Evolutionary conservation across 2,113 vertebrate species (phyloP).

Genomic region (Ascaphus truei): DNA sequence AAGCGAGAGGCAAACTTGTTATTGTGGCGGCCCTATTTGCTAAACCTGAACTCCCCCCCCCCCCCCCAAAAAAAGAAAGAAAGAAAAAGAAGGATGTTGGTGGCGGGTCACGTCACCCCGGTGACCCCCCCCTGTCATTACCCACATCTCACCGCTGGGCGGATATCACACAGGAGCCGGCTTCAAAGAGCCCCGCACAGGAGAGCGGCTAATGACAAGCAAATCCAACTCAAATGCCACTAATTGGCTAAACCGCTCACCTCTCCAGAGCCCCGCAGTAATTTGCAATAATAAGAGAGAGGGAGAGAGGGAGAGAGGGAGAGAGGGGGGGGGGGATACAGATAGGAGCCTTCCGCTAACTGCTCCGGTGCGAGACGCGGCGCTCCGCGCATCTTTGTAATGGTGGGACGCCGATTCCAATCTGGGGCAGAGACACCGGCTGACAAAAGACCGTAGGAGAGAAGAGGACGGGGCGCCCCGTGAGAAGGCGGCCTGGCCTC

Average conservation of each 20-base stretch:
- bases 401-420: constrained; percentile 70
- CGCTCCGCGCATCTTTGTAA: constrained; percentile 74
- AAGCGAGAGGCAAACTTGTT: constrained; percentile 75
- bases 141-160: constrained; percentile 71
- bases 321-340: background rate
- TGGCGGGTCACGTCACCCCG: constrained; percentile 65
- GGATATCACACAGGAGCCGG: constrained; percentile 66
- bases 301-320: constrained; percentile 49
- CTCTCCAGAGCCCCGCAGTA: constrained; percentile 82
- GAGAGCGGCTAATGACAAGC: constrained; percentile 79
- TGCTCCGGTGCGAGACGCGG: constrained; percentile 68
- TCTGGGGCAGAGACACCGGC: constrained; percentile 55
- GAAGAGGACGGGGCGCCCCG: constrained; percentile 3
- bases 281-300: constrained; percentile 78
- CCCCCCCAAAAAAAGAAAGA: constrained; percentile 42
- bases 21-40: constrained; percentile 75
- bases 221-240: constrained; percentile 82
- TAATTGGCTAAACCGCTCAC: constrained; percentile 82
- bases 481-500: background rate
- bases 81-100: constrained; percentile 19
- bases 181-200: constrained; percentile 73
- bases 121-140: constrained; percentile 80
- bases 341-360: constrained; percentile 72
- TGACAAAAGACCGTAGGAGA: constrained; percentile 48
- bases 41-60: constrained; percentile 56